Evolutionary conservation across 2,113 vertebrate species (phyloP).

Genomic region (Percina caprodes): DNA sequence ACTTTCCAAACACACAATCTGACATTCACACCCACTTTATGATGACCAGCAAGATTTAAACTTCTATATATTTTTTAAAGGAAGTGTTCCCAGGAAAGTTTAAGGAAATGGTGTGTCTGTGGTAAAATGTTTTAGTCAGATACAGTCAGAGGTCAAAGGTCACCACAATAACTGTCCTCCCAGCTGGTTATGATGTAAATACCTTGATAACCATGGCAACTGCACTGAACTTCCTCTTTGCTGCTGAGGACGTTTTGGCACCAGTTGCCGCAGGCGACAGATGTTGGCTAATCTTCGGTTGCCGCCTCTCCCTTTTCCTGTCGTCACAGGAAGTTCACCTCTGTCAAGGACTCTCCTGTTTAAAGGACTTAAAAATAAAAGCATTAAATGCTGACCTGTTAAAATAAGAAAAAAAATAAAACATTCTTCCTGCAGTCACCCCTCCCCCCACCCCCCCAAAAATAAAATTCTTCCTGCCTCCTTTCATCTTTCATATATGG

Average conservation of each 20-base stretch:
- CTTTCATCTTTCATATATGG: not conserved
- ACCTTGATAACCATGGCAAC: not conserved
- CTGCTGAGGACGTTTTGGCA: not conserved
- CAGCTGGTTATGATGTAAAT: constrained; percentile 17
- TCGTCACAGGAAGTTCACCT: constrained; percentile 45
- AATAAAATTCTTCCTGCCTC: not conserved
- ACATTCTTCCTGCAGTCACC: too few relatives aligned
- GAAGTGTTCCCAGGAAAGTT: not conserved
- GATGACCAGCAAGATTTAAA: not conserved
- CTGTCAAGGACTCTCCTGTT: constrained; percentile 45
- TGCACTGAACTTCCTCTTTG: constrained; percentile 22
- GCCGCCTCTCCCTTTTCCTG: constrained; percentile 1
- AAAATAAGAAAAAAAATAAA: constrained; percentile 33
- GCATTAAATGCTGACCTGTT: constrained; percentile 36
- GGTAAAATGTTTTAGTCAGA: not conserved
- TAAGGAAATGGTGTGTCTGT: not conserved
- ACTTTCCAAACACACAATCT: not conserved
- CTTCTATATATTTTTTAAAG: not conserved
- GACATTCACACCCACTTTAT: not conserved
- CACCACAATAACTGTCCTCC: constrained; percentile 8
- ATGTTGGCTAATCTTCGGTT: constrained; percentile 17
- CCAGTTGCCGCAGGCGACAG: not conserved
- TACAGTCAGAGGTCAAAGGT: constrained; percentile 25
- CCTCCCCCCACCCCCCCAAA: too few relatives aligned
- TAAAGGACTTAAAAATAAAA: constrained; percentile 61